Evolutionary conservation across 2,888 invertebrate genomes (phyloP), one percentile per base, ranked within the genome.

Genomic region (Protonemura montana): DNA sequence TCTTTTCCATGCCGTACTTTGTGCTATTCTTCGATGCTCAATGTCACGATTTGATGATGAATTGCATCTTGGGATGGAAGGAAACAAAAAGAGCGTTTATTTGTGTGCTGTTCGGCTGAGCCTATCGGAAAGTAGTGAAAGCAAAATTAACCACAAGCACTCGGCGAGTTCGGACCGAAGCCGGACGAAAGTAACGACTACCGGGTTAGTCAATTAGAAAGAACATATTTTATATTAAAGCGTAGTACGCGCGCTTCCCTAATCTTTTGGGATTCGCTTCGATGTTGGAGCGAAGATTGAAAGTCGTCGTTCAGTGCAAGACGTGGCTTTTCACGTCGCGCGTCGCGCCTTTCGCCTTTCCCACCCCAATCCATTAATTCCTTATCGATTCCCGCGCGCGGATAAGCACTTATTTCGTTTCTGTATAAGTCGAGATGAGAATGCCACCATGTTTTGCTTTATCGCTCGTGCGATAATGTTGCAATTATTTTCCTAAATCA

Each of bases 381-480:
- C 59, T 59, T 59, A 59, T 59, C 59, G 59, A 59, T 59, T 59
- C 59, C 13, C n/a, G n/a, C n/a, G n/a, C 59, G 21, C 59, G 59
- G 59, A 59, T 59, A 59, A 59, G 59, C 59, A 59, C 59, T 59
- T 59, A 59, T 59, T 59, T 59, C 59, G 59, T 59, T 59, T 59
- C 7, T 59, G 21, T 59, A 41, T n/a, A 41, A 10, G 59, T 59
- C 13, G 59, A 59, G 59, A 59, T 59, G 59, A 59, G 59, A 59
- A 59, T 59, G 13, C 16, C 7, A 59, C 59, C 59, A 59, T 59
- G 59, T 59, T 59, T 59, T 59, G 59, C 59, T 59, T 59, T 59
- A 3, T 59, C 59, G 59, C 59, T 59, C 59, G 59, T 21, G 59
- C 59, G 3, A 3, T 59, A 59, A 59, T 59, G 59, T 59, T 59